Conservation (phyloP, 1,140 invertebrate species). For the Portunus trituberculatus region DNA sequence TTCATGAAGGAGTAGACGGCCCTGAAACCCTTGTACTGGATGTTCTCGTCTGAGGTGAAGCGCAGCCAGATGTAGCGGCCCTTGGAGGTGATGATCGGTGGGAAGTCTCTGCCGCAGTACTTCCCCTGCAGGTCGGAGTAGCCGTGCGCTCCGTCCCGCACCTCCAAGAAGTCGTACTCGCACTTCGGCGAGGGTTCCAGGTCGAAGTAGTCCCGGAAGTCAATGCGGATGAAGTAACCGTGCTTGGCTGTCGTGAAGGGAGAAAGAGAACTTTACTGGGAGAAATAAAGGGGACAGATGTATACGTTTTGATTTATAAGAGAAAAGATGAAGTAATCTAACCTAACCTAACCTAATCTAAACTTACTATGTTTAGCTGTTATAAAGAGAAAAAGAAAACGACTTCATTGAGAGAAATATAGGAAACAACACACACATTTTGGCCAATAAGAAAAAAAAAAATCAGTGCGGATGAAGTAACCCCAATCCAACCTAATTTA, state of each 20-base stretch:
- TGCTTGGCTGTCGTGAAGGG: slow-evolving; percentile 53
- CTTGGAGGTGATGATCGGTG: slow-evolving; percentile 88
- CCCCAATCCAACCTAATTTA: no score
- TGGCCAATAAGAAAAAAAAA: no score
- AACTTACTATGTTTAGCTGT: no score
- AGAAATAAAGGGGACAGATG: not conserved
- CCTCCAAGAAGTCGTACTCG: slow-evolving; percentile 88
- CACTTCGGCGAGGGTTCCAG: slow-evolving; percentile 89
- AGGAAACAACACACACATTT: no score
- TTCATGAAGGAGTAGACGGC: slow-evolving; percentile 87
- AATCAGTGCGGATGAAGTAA: not conserved
- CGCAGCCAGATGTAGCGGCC: slow-evolving; percentile 90
- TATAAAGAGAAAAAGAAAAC: no score
- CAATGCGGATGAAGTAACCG: slow-evolving; percentile 88
- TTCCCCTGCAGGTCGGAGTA: slow-evolving; percentile 87
- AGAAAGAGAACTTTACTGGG: not conserved
- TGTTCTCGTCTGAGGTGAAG: slow-evolving; percentile 92
- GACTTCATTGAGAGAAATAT: no score
- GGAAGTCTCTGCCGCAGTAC: slow-evolving; percentile 89
- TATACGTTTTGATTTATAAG: no score
- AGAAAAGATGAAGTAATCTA: not conserved
- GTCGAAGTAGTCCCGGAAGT: slow-evolving; percentile 91
- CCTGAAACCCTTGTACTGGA: slow-evolving; percentile 90
- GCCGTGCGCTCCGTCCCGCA: slow-evolving; percentile 90
- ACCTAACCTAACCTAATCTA: no score